Base-by-base conservation (phyloP, 2,888 invertebrate genomes). In the Lithodes maja region DNA sequence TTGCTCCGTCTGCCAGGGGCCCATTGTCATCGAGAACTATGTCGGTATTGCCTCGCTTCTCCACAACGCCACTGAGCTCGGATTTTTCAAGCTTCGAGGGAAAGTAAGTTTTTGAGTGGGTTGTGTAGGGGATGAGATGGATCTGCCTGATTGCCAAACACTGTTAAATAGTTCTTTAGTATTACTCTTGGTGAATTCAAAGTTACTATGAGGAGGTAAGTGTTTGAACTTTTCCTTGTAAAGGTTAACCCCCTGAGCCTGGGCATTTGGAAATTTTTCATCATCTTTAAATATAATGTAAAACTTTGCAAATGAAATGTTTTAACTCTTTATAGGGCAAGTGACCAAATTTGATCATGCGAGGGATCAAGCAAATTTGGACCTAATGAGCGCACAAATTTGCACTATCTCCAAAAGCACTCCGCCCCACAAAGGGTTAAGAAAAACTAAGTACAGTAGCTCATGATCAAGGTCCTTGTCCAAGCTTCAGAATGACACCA, bases 21-120 rank as follows among this genome's bases (percentile, higher is more conserved):
- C 96, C 2, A 96, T 98, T 86, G 94, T 97, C 12, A 95, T 97
- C 92, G 96, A 97, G 93, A 97, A 96, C 93, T 98, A 97, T 93
- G 95, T 97, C 15, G 97, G 97, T 3, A 94, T 97, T 74, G 95
- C 96, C 9, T 97, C 97, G 2, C 94, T 97, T 77, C 95, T 98
- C 3, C 97, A 97, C 93, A 98, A 98, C 94, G 96, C 97, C 93
- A 96, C 97, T 92, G 95, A 96, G 92, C 95, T 98, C 93, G 98
- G 98, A 1, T 98, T 97, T 94, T 97, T 97, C 94, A 97, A 97
- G 94, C 97, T 97, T 90, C 95, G 97, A 92, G 97, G 97, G 92
- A 97, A 97, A 93, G 96, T 97, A 93, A 97, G 97, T 93, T 97
- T 97, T 85, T 85, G 52, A 85, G 75, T n/a, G n/a, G 17, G n/a